These are phyloP conservation scores for Protonemura montana DNA, from an alignment of 2,888 invertebrate species.

Conservation along the genomic window DNA sequence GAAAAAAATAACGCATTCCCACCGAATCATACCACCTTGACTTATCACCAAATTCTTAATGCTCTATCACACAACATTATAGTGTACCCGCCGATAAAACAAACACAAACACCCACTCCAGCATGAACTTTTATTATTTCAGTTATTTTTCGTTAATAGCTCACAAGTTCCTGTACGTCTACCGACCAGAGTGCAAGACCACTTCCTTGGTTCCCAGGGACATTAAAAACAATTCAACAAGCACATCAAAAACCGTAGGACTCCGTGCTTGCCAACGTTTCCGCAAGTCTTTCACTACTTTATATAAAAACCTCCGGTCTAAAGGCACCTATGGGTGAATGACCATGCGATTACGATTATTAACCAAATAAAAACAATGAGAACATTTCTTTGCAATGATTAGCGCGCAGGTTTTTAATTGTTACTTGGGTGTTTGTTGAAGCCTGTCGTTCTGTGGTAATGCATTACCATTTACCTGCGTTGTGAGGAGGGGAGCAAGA, in stretches of 20 bases:
- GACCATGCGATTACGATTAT: not conserved
- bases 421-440: not conserved
- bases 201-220: not conserved
- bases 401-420: not conserved
- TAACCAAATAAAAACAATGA: constrained; percentile 7
- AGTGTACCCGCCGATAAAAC: not conserved
- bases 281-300: not conserved
- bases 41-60: not conserved
- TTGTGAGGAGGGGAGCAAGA: not conserved
- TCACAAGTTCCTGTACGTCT: not conserved
- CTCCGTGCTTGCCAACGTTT: not conserved
- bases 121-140: not conserved
- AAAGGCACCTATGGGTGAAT: not conserved
- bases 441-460: not conserved
- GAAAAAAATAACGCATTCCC: not conserved
- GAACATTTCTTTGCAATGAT: not conserved
- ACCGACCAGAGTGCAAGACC: not conserved
- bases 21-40: not conserved
- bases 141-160: constrained; percentile 5
- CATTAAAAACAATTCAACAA: not conserved
- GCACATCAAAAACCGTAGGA: not conserved
- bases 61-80: not conserved
- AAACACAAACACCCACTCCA: not conserved
- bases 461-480: not conserved
- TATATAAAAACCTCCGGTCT: not conserved